Evolutionary conservation across 1,140 invertebrate species (phyloP).

Genomic region (Drosophila subpulchrella): DNA sequence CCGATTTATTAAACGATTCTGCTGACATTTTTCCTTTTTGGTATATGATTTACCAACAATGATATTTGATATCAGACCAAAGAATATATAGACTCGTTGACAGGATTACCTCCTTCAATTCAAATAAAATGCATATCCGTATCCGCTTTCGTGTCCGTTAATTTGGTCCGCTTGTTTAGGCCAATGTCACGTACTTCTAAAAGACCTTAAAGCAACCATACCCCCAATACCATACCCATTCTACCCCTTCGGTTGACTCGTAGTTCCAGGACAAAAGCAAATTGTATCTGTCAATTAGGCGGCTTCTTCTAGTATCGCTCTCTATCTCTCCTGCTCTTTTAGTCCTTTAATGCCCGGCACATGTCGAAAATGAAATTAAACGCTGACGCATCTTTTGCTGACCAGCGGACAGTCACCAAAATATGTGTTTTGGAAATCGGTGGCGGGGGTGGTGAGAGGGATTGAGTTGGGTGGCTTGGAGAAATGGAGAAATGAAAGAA

Average conservation of each 20-base stretch:
- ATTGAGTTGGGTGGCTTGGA: not conserved
- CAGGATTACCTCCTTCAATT: slow-evolving; percentile 17
- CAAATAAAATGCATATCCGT: not conserved
- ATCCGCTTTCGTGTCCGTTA: slow-evolving; percentile 1
- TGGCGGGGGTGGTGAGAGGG: not conserved
- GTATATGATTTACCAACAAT: not conserved
- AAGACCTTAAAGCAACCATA: slow-evolving; percentile 8
- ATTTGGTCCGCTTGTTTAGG: slow-evolving; percentile 9
- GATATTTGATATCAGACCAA: not conserved
- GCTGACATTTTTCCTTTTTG: not conserved
- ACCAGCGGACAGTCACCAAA: slow-evolving; percentile 35
- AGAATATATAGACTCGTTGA: too few species aligned
- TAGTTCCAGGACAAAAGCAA: slow-evolving; percentile 22
- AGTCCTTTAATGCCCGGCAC: slow-evolving; percentile 61
- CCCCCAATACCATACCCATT: not conserved
- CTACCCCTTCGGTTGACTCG: not conserved
- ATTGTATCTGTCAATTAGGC: slow-evolving; percentile 56
- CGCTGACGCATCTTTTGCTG: slow-evolving; percentile 76
- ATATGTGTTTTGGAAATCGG: not conserved
- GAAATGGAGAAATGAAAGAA: slow-evolving; percentile 37
- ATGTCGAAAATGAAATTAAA: slow-evolving; percentile 62
- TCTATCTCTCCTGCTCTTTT: not conserved
- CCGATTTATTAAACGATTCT: too few species aligned
- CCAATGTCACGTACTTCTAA: slow-evolving; percentile 23
- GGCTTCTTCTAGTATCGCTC: slow-evolving; percentile 16